Base-by-base conservation (phyloP, 2,888 invertebrate genomes). In the Smittia aterrima region DNA sequence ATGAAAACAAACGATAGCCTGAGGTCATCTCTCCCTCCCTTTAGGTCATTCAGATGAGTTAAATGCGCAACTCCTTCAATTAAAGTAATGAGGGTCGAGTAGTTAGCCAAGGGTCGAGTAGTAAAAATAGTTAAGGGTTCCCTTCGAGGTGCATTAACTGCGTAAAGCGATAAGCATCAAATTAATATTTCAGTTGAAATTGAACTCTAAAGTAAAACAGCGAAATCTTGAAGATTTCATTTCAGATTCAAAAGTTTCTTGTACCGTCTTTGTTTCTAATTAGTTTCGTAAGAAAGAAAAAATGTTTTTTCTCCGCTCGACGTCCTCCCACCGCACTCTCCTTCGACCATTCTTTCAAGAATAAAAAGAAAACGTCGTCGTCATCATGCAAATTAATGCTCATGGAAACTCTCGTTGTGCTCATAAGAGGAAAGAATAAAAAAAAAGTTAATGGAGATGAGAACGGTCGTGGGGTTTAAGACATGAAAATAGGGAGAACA, bases 361-460 rank as follows among this genome's bases (percentile, higher is more conserved):
- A 47, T 6, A n/a, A 16, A 47, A n/a, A 16, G n/a, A 47, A 47
- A 47, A 47, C 2, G 3, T 47, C 47, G 16, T 47, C 47, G 47
- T 47, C 47, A 47, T 47, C 47, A 47, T 47, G 47, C 47, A 47
- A 47, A 47, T 47, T 47, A 47, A 47, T 32, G 32, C 32, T 32
- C 32, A 32, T 47, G 47, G 47, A 47, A 47, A 47, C 32, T 32
- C 32, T 32, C 32, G 32, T 32, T 32, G 32, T 32, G 11, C 47
- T 47, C 47, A 47, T 47, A 47, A 47, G 47, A 47, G 16, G 47
- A 16, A 47, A 47, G 47, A 47, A 47, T n/a, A n/a, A 16, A n/a
- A 47, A 47, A 47, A 47, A 47, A 47, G 47, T 47, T 47, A 47
- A 47, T 47, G 47, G 47, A n/a, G 47, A 47, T 47, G 47, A 47